Conservation (phyloP, 2,888 invertebrate species). For the Taphrorychus bicolor region DNA sequence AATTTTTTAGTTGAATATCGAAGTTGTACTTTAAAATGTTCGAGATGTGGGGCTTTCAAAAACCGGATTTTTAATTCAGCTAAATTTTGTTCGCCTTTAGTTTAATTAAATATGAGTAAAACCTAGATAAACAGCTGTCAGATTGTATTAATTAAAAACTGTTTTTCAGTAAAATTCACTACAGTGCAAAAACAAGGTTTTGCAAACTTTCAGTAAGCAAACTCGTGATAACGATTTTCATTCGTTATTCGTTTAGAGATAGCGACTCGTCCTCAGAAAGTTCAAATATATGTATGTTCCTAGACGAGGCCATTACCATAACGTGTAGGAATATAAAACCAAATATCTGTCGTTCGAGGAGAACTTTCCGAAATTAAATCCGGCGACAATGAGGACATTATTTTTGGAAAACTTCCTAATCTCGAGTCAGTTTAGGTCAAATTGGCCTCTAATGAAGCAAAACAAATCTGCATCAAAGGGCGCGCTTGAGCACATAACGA, state of each 20-base stretch:
- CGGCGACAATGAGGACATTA: background rate
- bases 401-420: constrained; percentile 6
- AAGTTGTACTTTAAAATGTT: no score
- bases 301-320: no score
- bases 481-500: constrained; percentile 18
- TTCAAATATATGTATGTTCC: background rate
- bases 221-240: no score
- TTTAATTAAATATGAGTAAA: no score
- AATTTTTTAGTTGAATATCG: no score
- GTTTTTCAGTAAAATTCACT: background rate
- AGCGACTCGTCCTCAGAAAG: no score
- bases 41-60: no score
- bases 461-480: constrained; percentile 31
- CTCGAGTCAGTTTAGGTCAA: constrained; percentile 8
- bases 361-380: background rate
- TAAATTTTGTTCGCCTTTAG: no score
- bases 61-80: no score
- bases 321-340: background rate
- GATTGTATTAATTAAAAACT: background rate
- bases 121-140: no score
- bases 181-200: background rate
- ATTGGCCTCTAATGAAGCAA: constrained; percentile 35
- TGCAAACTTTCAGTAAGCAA: no score
- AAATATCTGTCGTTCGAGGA: background rate
- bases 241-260: no score